Evolutionary conservation across 2,888 invertebrate genomes (phyloP).

Genomic region (Horisme vitalbata): DNA sequence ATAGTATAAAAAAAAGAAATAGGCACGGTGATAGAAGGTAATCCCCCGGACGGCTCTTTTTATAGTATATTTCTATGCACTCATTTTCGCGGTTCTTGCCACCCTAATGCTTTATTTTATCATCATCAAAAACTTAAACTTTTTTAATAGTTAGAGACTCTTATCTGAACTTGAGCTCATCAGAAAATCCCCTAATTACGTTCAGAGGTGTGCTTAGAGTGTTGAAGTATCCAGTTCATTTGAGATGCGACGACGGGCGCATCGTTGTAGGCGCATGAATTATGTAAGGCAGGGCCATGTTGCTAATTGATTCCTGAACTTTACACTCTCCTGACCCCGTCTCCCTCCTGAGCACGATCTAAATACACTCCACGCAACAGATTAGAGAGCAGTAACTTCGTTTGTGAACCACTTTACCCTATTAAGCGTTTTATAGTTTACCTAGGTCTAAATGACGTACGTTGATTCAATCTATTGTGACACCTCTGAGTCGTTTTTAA

Average conservation of each 20-base stretch:
- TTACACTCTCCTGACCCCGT: constrained; percentile 43
- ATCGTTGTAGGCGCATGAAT: constrained; percentile 50
- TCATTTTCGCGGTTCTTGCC: too few species aligned
- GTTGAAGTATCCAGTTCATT: constrained; percentile 17
- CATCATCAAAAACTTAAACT: too few species aligned
- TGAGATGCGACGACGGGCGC: constrained; percentile 16
- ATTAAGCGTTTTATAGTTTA: constrained; percentile 22
- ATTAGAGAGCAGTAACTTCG: constrained; percentile 29
- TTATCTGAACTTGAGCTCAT: too few species aligned
- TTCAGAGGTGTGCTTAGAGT: background rate
- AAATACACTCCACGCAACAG: constrained; percentile 32
- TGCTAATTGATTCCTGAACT: constrained; percentile 64
- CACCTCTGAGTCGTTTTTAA: too few species aligned
- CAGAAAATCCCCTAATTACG: constrained; percentile 5
- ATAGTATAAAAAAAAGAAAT: too few species aligned
- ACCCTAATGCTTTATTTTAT: too few species aligned
- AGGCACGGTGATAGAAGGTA: too few species aligned
- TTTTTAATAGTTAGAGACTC: too few species aligned
- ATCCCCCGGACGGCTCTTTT: too few species aligned
- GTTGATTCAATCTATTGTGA: constrained; percentile 10
- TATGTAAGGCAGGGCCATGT: constrained; percentile 49
- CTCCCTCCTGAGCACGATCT: constrained; percentile 27
- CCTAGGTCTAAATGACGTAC: constrained; percentile 19
- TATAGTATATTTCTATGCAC: too few species aligned
- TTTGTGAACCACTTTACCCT: constrained; percentile 29